phyloP scores from a whole-genome alignment of 2,888 invertebrate genomes.

The Augochlorella aurata region DNA sequence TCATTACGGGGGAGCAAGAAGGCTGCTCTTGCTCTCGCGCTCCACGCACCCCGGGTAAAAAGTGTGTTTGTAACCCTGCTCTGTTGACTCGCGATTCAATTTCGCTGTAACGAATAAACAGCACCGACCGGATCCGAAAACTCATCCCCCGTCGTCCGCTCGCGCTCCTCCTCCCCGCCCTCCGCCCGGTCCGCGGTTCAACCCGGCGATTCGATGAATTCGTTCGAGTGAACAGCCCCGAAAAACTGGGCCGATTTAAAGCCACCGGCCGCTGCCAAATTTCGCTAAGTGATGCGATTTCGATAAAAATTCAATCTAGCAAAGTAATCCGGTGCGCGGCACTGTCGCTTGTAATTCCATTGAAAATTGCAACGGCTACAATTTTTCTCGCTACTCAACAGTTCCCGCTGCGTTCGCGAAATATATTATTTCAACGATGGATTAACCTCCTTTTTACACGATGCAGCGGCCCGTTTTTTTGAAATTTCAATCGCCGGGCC shows the following conservation, averaged over 20 bases:
- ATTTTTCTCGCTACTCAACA: slow-evolving; percentile 4
- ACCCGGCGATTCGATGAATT: slow-evolving; percentile 45
- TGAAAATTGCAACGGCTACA: slow-evolving; percentile 20
- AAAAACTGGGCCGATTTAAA: slow-evolving; percentile 49
- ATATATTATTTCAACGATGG: not conserved
- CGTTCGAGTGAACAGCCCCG: slow-evolving; percentile 54
- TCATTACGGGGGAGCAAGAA: slow-evolving; percentile 48
- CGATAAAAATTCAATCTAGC: slow-evolving; percentile 44
- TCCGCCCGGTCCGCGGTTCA: not conserved
- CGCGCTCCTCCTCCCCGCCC: not conserved
- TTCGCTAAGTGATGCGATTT: slow-evolving; percentile 45
- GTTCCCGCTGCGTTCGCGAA: not conserved
- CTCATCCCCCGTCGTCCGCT: not conserved
- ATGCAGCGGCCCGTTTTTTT: too few relatives aligned
- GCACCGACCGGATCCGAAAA: slow-evolving; percentile 45
- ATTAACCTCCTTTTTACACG: too few relatives aligned
- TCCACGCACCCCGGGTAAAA: slow-evolving; percentile 50
- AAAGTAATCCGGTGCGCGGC: slow-evolving; percentile 31
- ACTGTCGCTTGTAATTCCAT: slow-evolving; percentile 18
- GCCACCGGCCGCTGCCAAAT: slow-evolving; percentile 27
- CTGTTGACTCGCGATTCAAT: slow-evolving; percentile 76
- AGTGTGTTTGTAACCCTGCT: slow-evolving; percentile 74
- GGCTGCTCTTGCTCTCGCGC: slow-evolving; percentile 50
- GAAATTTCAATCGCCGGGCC: too few relatives aligned
- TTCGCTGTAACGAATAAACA: slow-evolving; percentile 74